These are phyloP conservation scores for Salvelinus alpinus DNA, from an alignment of 2,113 vertebrate species.

Conservation along the genomic window DNA sequence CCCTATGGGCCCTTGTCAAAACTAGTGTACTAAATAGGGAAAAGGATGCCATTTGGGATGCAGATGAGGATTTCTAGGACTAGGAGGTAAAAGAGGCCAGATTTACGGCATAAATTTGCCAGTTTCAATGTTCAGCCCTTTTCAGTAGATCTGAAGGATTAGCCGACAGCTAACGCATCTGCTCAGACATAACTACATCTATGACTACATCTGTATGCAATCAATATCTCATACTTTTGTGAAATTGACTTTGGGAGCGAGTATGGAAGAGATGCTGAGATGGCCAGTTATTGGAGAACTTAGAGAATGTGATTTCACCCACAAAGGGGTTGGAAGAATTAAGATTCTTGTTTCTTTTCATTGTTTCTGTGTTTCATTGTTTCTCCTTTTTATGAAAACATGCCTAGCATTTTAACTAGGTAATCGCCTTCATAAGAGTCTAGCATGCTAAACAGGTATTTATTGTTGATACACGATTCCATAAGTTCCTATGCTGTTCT, in stretches of 20 bases:
- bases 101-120: conserved; percentile 54
- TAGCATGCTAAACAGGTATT: neutral
- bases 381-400: neutral
- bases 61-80: conserved; percentile 42
- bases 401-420: neutral
- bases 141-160: conserved; percentile 55
- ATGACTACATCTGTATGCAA: conserved; percentile 61
- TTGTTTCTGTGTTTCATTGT: too few relatives aligned
- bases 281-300: conserved; percentile 13
- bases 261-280: conserved; percentile 15
- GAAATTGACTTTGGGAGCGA: conserved; percentile 63
- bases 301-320: conserved; percentile 21
- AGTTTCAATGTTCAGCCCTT: conserved; percentile 38
- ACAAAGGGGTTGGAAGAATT: too few relatives aligned
- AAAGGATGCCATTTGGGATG: too few relatives aligned
- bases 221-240: conserved; percentile 73
- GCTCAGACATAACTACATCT: conserved; percentile 62
- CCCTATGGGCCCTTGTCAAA: too few relatives aligned
- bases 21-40: too few relatives aligned
- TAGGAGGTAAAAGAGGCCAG: conserved; percentile 38
- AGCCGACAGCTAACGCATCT: conserved; percentile 65
- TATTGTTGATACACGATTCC: neutral
- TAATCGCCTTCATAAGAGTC: neutral
- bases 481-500: neutral
- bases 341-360: too few relatives aligned